Conservation (phyloP, 1,140 invertebrate species). For the Lepidostoma basale region DNA sequence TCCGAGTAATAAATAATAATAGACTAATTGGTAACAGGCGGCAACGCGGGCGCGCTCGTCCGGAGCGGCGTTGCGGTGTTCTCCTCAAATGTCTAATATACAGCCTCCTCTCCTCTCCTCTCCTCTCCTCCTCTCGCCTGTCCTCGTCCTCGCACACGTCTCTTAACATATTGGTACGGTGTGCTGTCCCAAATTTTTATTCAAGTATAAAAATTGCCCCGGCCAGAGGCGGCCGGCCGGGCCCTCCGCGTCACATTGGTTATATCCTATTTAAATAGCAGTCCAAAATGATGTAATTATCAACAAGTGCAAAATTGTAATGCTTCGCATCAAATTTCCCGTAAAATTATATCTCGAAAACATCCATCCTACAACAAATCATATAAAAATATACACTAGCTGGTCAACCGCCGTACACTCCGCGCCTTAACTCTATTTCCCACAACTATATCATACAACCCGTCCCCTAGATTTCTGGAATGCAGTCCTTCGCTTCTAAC, state of each 20-base stretch:
- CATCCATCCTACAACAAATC: slow-evolving; percentile 10
- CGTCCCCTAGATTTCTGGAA: slow-evolving; percentile 23
- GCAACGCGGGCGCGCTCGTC: not conserved
- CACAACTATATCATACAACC: slow-evolving; percentile 13
- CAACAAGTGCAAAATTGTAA: slow-evolving; percentile 17
- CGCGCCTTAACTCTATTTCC: not conserved
- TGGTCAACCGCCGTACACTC: not conserved
- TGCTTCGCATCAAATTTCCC: slow-evolving; percentile 11
- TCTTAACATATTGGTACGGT: slow-evolving; percentile 11
- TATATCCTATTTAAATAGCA: slow-evolving; percentile 21
- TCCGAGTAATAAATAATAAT: slow-evolving; percentile 30
- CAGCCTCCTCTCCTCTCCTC: too few species aligned
- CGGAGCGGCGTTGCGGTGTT: slow-evolving; percentile 6
- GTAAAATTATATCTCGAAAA: slow-evolving; percentile 18
- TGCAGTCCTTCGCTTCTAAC: slow-evolving; percentile 8
- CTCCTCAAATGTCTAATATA: slow-evolving; percentile 11
- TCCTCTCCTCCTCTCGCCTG: too few species aligned
- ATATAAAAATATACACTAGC: slow-evolving; percentile 23
- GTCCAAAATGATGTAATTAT: slow-evolving; percentile 27
- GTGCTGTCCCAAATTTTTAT: slow-evolving; percentile 17
- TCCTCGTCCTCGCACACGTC: slow-evolving; percentile 4
- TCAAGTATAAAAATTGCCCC: slow-evolving; percentile 1
- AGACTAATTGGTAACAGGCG: slow-evolving; percentile 28
- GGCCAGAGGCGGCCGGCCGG: not conserved
- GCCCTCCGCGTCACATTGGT: not conserved